These are phyloP conservation scores for Tetrax tetrax DNA, from an alignment of 2,113 vertebrate species.

Conservation along the genomic window DNA sequence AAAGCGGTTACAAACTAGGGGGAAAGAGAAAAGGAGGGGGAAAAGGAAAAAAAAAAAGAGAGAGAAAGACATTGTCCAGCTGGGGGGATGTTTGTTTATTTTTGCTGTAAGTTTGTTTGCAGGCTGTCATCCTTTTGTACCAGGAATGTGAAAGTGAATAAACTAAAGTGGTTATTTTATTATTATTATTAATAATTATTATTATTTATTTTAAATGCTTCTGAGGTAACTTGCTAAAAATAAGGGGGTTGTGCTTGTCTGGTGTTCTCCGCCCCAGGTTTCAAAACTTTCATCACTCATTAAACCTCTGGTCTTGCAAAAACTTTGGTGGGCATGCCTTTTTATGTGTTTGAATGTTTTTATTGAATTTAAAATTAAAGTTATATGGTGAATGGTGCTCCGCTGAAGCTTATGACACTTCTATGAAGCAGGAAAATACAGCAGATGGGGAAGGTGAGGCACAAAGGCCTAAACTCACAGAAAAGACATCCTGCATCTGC, in stretches of 20 bases:
- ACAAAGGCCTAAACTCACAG: fast-evolving
- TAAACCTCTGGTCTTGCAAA: not conserved
- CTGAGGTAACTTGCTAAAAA: not conserved
- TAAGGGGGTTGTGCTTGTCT: fast-evolving
- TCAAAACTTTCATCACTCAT: not conserved
- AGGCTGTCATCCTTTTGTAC: not conserved
- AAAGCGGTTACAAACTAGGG: not conserved
- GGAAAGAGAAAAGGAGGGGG: fast-evolving
- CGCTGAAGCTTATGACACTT: not conserved
- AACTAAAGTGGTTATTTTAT: not conserved
- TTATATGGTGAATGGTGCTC: fast-evolving
- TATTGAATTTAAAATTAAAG: not conserved
- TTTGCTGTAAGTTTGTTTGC: not conserved
- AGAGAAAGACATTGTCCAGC: not conserved
- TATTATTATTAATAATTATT: no score
- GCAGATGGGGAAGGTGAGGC: not conserved
- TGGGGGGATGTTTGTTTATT: not conserved
- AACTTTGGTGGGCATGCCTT: not conserved
- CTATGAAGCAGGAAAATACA: not conserved
- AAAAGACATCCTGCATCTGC: not conserved
- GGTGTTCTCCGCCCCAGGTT: fast-evolving
- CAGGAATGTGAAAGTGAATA: not conserved
- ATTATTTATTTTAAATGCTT: not conserved
- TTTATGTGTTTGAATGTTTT: not conserved
- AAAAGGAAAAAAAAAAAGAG: fast-evolving